phyloP scores from a whole-genome alignment of 2,113 vertebrate species.

The Apodemus speciosus region DNA sequence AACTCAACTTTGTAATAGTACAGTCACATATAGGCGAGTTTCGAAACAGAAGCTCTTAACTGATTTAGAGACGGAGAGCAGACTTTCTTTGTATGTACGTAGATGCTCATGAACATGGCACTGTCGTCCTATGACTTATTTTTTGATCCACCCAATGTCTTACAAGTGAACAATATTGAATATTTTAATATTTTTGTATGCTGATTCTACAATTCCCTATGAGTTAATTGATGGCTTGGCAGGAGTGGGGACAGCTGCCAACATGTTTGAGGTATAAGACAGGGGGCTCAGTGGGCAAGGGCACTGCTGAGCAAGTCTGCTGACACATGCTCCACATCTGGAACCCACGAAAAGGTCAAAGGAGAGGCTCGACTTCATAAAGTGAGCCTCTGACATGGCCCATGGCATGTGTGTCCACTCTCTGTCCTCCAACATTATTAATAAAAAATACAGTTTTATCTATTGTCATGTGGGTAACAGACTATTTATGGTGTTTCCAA shows the following conservation, averaged over 20 bases:
- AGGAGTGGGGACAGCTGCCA: background rate
- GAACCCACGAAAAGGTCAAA: background rate
- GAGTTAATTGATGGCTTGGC: background rate
- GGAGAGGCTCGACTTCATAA: background rate
- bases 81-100: background rate
- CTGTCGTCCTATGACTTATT: background rate
- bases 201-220: constrained; percentile 10
- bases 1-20: background rate
- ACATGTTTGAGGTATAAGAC: background rate
- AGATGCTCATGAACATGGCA: background rate
- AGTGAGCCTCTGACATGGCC: background rate
- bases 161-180: background rate
- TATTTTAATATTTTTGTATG: background rate
- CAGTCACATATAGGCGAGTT: background rate
- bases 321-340: background rate
- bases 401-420: background rate
- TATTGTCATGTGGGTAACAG: background rate
- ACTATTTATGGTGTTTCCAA: constrained; percentile 15
- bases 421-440: background rate
- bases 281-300: background rate
- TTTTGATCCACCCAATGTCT: background rate
- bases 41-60: background rate
- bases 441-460: background rate
- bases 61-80: background rate
- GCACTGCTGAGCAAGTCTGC: background rate